phyloP scores from a whole-genome alignment of 2,113 vertebrate genomes.

The Platanista minor region DNA sequence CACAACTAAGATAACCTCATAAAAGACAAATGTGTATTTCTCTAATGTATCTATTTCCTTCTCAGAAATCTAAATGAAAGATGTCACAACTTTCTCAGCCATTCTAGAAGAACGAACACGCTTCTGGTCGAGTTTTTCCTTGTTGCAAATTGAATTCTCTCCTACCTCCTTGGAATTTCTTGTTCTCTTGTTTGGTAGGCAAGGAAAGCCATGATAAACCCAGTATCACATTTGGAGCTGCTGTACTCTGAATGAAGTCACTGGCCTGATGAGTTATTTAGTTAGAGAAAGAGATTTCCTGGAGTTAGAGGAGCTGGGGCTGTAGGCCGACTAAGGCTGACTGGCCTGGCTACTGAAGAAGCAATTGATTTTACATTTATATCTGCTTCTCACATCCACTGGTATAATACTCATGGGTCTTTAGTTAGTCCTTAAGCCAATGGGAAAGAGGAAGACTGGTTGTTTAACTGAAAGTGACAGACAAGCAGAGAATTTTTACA shows the following conservation, averaged over 20 bases:
- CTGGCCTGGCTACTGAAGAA: neutral
- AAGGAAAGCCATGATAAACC: neutral
- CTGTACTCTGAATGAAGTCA: neutral
- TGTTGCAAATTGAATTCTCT: neutral
- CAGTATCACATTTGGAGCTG: neutral
- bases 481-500: neutral
- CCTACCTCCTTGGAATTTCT: neutral
- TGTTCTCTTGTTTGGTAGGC: neutral
- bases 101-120: neutral
- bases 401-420: neutral
- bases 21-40: neutral
- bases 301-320: neutral
- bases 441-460: neutral
- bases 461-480: neutral
- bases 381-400: neutral
- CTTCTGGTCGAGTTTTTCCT: neutral
- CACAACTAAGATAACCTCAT: neutral
- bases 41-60: neutral
- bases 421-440: neutral
- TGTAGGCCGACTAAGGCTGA: neutral
- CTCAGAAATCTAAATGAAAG: constrained; percentile 20
- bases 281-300: neutral
- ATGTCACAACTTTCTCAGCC: neutral
- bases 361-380: neutral
- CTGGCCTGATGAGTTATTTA: neutral